A percentile compares a stretch with the other conserved stretches of the same genome.
These are phyloP conservation scores for Epinotia ramella DNA, from an alignment of 2,888 invertebrate species.

Conservation along the genomic window DNA sequence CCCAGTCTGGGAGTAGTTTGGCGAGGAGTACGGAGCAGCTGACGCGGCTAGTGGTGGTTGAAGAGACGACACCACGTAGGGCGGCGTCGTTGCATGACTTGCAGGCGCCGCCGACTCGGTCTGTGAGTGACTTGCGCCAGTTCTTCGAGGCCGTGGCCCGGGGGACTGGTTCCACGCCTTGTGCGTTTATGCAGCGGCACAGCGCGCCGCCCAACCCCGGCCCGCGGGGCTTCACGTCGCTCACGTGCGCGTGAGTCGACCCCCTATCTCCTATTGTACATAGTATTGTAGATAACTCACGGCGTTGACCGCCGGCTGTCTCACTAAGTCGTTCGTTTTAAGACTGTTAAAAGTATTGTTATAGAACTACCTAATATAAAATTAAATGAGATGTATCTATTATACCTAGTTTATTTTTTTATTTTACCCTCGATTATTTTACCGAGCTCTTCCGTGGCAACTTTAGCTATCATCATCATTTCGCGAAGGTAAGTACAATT, in stretches of 20 bases:
- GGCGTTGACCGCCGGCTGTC: constrained; percentile 76
- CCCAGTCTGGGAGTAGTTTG: constrained; percentile 86
- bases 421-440: neutral
- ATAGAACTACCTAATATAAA: constrained; percentile 82
- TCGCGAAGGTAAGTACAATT: no score
- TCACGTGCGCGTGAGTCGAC: constrained; percentile 71
- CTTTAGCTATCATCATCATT: neutral
- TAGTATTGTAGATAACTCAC: constrained; percentile 72
- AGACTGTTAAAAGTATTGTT: constrained; percentile 86
- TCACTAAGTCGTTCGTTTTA: constrained; percentile 82
- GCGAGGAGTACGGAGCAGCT: constrained; percentile 88
- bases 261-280: constrained; percentile 61
- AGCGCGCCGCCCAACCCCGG: constrained; percentile 71
- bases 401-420: constrained; percentile 55
- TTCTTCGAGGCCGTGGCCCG: constrained; percentile 88
- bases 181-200: constrained; percentile 65
- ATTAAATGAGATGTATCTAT: constrained; percentile 70
- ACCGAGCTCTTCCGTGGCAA: no score
- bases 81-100: constrained; percentile 89
- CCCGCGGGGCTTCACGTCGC: constrained; percentile 74
- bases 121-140: constrained; percentile 88
- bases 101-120: constrained; percentile 81
- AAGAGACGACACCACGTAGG: constrained; percentile 83
- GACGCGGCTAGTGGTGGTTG: constrained; percentile 67
- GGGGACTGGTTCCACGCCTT: constrained; percentile 65